phyloP scores from a whole-genome alignment of 1,140 invertebrate genomes.

The Apis dorsata region DNA sequence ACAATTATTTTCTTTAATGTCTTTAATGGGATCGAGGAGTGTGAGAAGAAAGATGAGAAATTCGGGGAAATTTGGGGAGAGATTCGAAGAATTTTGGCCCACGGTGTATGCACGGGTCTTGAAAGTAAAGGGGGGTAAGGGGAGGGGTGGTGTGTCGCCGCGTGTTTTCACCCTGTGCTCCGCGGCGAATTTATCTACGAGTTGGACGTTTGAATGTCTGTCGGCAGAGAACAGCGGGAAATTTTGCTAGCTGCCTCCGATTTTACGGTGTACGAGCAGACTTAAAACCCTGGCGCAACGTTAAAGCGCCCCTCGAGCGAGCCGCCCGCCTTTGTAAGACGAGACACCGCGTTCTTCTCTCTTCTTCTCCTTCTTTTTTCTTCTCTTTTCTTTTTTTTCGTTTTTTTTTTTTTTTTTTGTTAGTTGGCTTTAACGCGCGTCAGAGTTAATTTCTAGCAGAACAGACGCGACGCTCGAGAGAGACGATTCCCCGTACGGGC shows the following conservation, averaged over 20 bases:
- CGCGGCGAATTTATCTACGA: slow-evolving; percentile 25
- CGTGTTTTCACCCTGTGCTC: neutral
- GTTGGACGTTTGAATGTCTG: slow-evolving; percentile 24
- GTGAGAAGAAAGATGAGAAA: no score
- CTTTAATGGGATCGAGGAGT: no score
- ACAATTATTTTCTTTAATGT: no score
- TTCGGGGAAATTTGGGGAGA: no score
- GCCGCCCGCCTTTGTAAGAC: slow-evolving; percentile 8
- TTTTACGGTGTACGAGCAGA: slow-evolving; percentile 29
- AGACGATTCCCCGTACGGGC: neutral
- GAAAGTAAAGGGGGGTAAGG: no score
- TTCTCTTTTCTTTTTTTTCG: neutral
- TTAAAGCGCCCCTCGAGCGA: slow-evolving; percentile 21
- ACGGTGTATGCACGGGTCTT: no score
- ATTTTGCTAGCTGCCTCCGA: slow-evolving; percentile 31
- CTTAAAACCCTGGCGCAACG: slow-evolving; percentile 29
- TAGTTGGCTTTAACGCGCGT: neutral
- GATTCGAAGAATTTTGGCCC: no score
- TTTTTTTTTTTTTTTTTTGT: neutral
- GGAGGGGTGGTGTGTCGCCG: neutral
- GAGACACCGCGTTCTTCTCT: slow-evolving; percentile 5
- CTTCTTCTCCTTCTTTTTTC: neutral
- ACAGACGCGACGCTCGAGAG: neutral
- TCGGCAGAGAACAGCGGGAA: neutral
- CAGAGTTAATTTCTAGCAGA: slow-evolving; percentile 12